Base-by-base conservation (phyloP, 2,888 invertebrate species). In the Holacanthella duospinosa region DNA sequence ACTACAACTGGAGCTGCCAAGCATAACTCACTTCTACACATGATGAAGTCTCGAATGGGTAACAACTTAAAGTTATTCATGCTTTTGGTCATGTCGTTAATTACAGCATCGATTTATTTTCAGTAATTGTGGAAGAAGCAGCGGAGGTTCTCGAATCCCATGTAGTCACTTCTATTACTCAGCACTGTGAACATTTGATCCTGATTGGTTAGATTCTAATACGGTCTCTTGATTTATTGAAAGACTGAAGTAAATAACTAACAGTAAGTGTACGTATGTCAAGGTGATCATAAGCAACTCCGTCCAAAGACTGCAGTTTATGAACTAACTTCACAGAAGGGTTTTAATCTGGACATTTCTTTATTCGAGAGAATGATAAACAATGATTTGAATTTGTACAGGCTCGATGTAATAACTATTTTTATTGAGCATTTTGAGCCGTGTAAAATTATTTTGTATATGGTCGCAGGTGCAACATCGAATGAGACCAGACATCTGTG, bases 111-210 rank as follows among this genome's bases (percentile, higher is more conserved):
- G n/a, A n/a, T n/a, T 58, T 55, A 21, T 9, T 57, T 57, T n/a
- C 29, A 29, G 86, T 88, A 0, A 82, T 89, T 21, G 86, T 93
- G 0, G 93, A 93, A 76, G 93, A 93, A 78, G 92, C 92, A 0
- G 92, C 90, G 0, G 91, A 93, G 78, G 87, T 92, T 0, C 77
- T 90, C 29, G 93, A 93, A 75, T 82, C 87, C 0, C 93, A 93
- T 75, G 83, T 91, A 19, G 78, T 91, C 0, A 85, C 88, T 0
- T 84, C 89, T 0, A 77, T 93, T 21, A 87, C 87, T 0, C 76
- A 81, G 27, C 77, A 82, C 56, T 87, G 89, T 68, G 79, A 91
- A 75, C 93, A 93, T 76, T 80, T 90, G 1, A 87, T 93, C 73
- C 81, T 93, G n/a, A n/a, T n/a, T n/a, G n/a, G n/a, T n/a, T n/a